Conservation (phyloP, 2,113 vertebrate genomes). For the Mugil cephalus region DNA sequence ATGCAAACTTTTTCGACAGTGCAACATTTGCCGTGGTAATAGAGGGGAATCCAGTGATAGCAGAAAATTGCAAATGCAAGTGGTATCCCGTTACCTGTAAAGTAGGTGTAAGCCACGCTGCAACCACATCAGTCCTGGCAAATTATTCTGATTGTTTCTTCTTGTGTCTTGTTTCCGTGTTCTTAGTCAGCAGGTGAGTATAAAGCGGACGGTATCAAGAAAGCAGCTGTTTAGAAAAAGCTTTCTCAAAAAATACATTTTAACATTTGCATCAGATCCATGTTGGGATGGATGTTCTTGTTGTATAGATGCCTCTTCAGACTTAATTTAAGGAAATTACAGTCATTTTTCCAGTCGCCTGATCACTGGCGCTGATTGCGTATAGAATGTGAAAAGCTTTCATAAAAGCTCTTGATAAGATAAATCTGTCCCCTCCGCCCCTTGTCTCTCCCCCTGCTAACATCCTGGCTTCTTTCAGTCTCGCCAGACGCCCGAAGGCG, state of each 20-base stretch:
- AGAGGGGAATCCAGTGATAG: no score
- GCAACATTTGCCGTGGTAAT: no score
- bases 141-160: not conserved
- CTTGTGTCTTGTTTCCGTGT: not conserved
- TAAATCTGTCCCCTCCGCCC: constrained; percentile 50
- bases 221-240: not conserved
- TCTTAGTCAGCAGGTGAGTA: not conserved
- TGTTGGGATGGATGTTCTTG: constrained; percentile 1
- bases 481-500: constrained; percentile 98
- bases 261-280: not conserved
- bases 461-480: constrained; percentile 86
- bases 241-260: not conserved
- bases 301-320: constrained; percentile 1
- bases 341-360: constrained; percentile 12
- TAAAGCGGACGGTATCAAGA: not conserved
- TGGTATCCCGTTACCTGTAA: not conserved
- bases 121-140: not conserved
- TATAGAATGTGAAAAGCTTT: constrained; percentile 72
- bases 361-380: constrained; percentile 69
- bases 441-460: constrained; percentile 16
- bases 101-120: not conserved
- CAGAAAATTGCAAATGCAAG: constrained; percentile 7
- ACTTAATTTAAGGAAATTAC: constrained; percentile 4
- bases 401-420: constrained; percentile 64
- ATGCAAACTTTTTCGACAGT: not conserved